phyloP scores from a whole-genome alignment of 1,140 invertebrate species.

The Schmidtea mediterranea region DNA sequence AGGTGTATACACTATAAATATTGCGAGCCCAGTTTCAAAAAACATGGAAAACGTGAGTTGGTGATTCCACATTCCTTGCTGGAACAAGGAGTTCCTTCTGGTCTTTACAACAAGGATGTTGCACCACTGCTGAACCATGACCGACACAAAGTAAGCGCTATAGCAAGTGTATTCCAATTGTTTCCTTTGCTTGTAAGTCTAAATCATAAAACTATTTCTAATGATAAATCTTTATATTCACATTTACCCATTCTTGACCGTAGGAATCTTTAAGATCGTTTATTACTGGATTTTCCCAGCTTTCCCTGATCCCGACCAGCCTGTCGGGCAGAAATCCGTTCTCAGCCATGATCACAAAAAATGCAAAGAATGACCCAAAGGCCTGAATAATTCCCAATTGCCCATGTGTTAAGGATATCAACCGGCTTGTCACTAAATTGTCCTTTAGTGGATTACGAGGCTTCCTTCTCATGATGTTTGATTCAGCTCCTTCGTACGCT shows the following conservation, averaged over 20 bases:
- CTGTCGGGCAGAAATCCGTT: slow-evolving; percentile 65
- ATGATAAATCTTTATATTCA: too few species aligned
- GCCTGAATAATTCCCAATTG: slow-evolving; percentile 65
- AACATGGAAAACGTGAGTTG: slow-evolving; percentile 26
- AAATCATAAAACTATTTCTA: too few species aligned
- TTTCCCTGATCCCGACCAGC: slow-evolving; percentile 62
- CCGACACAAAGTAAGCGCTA: slow-evolving; percentile 88
- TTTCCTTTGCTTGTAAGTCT: slow-evolving; percentile 67
- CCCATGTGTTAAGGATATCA: slow-evolving; percentile 14
- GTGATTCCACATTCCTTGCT: slow-evolving; percentile 63
- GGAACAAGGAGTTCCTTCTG: slow-evolving; percentile 68
- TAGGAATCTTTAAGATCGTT: slow-evolving; percentile 86
- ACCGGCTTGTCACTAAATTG: slow-evolving; percentile 71
- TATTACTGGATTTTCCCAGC: slow-evolving; percentile 79
- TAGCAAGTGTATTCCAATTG: slow-evolving; percentile 84
- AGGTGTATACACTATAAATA: slow-evolving; percentile 25
- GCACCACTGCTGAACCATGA: slow-evolving; percentile 91
- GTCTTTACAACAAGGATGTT: slow-evolving; percentile 96
- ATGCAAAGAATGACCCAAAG: slow-evolving; percentile 89
- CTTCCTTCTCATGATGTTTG: slow-evolving; percentile 90
- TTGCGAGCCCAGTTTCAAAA: slow-evolving; percentile 26
- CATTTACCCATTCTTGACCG: slow-evolving; percentile 62
- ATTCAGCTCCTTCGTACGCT: slow-evolving; percentile 79
- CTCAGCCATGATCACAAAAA: slow-evolving; percentile 94
- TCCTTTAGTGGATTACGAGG: slow-evolving; percentile 66